These are phyloP conservation scores for Agonum fuliginosum DNA, from an alignment of 2,888 invertebrate genomes.

Conservation along the genomic window DNA sequence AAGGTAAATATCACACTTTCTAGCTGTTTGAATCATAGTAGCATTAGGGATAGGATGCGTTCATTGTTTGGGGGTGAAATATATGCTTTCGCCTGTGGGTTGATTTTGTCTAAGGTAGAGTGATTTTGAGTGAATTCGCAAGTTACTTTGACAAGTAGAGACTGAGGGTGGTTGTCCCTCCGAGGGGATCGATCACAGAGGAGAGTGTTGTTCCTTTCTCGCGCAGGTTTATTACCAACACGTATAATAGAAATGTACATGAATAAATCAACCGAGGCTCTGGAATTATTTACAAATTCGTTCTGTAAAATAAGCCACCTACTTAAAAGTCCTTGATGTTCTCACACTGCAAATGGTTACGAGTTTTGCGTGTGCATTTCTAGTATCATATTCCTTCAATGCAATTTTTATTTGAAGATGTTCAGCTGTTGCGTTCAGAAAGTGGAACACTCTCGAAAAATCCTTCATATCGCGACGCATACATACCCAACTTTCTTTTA, in stretches of 20 bases:
- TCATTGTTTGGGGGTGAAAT: neutral
- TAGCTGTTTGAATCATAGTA: neutral
- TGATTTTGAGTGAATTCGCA: slow-evolving; percentile 43
- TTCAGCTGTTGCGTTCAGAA: slow-evolving; percentile 48
- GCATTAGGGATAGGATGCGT: neutral
- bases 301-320: slow-evolving; percentile 16
- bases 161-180: slow-evolving; percentile 44
- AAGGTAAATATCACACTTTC: slow-evolving; percentile 49
- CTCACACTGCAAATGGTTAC: neutral
- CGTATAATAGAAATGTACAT: slow-evolving; percentile 10
- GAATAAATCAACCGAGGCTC: slow-evolving; percentile 17
- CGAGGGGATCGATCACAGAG: slow-evolving; percentile 52
- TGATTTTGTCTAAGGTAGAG: neutral
- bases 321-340: slow-evolving; percentile 32
- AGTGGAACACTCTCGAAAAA: slow-evolving; percentile 43
- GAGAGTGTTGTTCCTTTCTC: slow-evolving; percentile 43
- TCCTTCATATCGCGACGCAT: slow-evolving; percentile 29
- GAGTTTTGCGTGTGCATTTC: slow-evolving; percentile 10
- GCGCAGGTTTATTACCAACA: slow-evolving; percentile 46
- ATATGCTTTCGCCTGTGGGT: neutral
- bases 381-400: neutral
- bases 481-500: slow-evolving; percentile 41
- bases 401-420: slow-evolving; percentile 27
- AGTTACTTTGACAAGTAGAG: slow-evolving; percentile 47
- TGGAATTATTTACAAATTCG: slow-evolving; percentile 1